Conservation (phyloP, 2,113 vertebrate genomes). For the Lepus europaeus region DNA sequence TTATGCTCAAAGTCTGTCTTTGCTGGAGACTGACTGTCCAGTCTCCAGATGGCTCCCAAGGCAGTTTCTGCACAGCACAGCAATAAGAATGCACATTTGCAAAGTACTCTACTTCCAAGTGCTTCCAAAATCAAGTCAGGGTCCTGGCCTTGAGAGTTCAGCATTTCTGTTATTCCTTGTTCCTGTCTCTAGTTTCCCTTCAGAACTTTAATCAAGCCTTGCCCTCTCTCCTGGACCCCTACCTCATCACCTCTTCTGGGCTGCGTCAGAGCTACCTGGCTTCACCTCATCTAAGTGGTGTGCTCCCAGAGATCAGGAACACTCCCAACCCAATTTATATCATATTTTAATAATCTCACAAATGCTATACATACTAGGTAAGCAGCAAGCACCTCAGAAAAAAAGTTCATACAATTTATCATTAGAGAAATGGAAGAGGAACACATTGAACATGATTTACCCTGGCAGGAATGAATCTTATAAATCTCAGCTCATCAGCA, state of each 20-base stretch:
- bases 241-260: not conserved
- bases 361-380: not conserved
- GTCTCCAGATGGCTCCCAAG: not conserved
- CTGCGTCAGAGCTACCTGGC: not conserved
- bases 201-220: not conserved
- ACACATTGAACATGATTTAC: slow-evolving; percentile 20
- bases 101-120: not conserved
- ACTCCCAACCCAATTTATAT: not conserved
- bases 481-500: not conserved
- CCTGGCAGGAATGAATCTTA: not conserved
- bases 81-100: not conserved
- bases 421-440: slow-evolving; percentile 47
- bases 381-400: slow-evolving; percentile 1
- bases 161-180: not conserved
- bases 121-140: slow-evolving; percentile 39
- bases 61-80: not conserved
- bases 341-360: slow-evolving; percentile 47
- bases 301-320: not conserved
- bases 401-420: not conserved
- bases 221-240: not conserved
- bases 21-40: not conserved
- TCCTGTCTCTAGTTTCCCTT: not conserved
- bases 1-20: not conserved
- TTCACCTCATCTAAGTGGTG: not conserved
- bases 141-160: not conserved